Evolutionary conservation across 2,797 vertebrate genomes (phyloP).

Genomic region (Cheirogaleus major): DNA sequence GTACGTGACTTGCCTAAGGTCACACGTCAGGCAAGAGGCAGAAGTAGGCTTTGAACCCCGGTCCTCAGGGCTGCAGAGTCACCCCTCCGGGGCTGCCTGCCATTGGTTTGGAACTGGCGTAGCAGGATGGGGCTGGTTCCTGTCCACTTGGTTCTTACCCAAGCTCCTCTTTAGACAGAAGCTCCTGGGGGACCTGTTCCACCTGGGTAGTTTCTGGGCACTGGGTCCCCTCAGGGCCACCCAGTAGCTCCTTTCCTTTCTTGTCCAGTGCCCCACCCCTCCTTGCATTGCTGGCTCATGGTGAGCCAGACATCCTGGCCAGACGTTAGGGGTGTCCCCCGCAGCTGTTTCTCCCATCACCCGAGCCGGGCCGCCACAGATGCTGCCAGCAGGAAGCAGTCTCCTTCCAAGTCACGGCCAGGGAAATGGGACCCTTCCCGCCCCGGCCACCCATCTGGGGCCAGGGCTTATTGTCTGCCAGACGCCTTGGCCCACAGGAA

Average conservation of each 20-base stretch:
- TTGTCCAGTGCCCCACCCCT: neutral
- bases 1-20: neutral
- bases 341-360: constrained; percentile 77
- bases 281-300: constrained; percentile 5
- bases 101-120: neutral
- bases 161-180: neutral
- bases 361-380: neutral
- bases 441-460: constrained; percentile 33
- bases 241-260: neutral
- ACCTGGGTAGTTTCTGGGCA: neutral
- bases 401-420: constrained; percentile 50
- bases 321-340: constrained; percentile 76
- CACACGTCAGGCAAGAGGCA: neutral
- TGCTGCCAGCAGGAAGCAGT: constrained; percentile 68
- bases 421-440: constrained; percentile 67
- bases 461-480: constrained; percentile 11
- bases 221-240: neutral
- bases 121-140: neutral
- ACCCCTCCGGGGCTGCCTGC: neutral
- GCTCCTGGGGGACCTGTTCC: neutral
- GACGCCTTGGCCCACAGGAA: constrained; percentile 25
- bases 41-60: constrained; percentile 3
- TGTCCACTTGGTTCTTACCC: neutral
- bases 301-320: constrained; percentile 72
- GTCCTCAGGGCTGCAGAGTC: neutral